Evolutionary conservation across 1,140 invertebrate species (phyloP), one percentile per base, ranked within the genome.

Genomic region (Zophobas atratus): DNA sequence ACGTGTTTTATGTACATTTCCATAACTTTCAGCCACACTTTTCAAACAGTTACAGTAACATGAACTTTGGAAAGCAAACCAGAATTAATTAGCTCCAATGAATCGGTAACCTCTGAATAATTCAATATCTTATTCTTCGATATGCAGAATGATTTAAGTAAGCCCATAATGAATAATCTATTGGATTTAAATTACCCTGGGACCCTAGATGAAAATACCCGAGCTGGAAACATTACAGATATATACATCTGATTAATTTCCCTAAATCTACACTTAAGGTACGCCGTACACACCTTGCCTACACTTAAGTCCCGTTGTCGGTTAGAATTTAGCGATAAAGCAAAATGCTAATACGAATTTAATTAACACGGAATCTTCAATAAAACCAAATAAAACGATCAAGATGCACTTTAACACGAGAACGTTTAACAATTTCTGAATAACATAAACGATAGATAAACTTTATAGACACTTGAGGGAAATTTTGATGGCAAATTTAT

Each of bases 51-150:
- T 20, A 20, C 20, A 20, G 20, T 0, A 20, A 20, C 20, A 20
- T 20, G 20, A 46, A 8, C 8, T 46, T 8, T 46, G 43, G 43
- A 46, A 8, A 46, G 43, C 43, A 46, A 8, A 46, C 3, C 43
- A 8, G 43, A 46, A 46, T 46, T 46, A 46, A 46, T 46, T 46
- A 46, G 3, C 43, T 46, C 20, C 5, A 53, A 53, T 53, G 20
- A 53, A 53, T 53, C 2, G 20, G 20, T 8, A 53, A 35, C 33
- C n/a, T 60, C 56, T 60, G 35, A 38, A 60, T 60, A 35, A 60
- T 60, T 60, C 56, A 60, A 39, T 36, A 60, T 60, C 56, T 60
- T 60, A 60, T 57, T 20, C 34, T 57, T 57, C 55, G 55, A 57
- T 57, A 57, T 57, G 55, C 55, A 57, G 6, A 57, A 57, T 57